These are phyloP conservation scores for Magallana angulata DNA, from an alignment of 1,140 invertebrate species.

Conservation along the genomic window DNA sequence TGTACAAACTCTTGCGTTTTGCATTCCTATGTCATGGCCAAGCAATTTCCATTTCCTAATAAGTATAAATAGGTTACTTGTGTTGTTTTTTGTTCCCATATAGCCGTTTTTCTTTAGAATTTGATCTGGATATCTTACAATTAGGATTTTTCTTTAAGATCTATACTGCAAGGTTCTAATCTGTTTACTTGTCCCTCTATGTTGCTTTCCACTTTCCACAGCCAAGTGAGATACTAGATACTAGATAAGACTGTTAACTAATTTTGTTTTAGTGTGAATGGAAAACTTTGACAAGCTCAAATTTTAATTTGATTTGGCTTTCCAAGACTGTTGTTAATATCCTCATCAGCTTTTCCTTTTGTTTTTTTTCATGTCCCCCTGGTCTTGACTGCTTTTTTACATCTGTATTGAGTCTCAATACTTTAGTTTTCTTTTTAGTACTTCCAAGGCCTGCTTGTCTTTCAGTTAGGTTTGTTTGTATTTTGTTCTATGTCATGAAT, in stretches of 20 bases:
- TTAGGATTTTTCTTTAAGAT: too few relatives aligned
- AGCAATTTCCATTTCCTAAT: too few relatives aligned
- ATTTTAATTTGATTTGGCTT: background rate
- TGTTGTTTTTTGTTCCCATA: too few relatives aligned
- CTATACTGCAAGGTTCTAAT: too few relatives aligned
- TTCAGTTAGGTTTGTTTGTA: too few relatives aligned
- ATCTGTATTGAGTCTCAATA: background rate
- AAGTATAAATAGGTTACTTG: too few relatives aligned
- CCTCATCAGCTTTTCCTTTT: background rate
- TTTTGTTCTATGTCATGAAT: too few relatives aligned
- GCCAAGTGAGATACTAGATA: background rate
- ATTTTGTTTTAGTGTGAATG: background rate
- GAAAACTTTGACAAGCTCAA: background rate
- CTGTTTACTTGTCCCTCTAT: background rate
- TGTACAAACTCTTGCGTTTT: too few relatives aligned
- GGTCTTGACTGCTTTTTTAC: background rate
- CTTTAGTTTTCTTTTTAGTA: background rate
- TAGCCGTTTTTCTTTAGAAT: too few relatives aligned
- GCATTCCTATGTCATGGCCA: too few relatives aligned
- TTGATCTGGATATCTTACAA: too few relatives aligned
- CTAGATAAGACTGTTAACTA: background rate
- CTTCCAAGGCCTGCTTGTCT: too few relatives aligned
- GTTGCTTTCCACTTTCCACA: background rate
- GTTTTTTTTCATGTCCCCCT: background rate
- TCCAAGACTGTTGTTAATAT: background rate